These are phyloP conservation scores for Pygocentrus nattereri DNA, from an alignment of 2,797 vertebrate species.

Conservation along the genomic window DNA sequence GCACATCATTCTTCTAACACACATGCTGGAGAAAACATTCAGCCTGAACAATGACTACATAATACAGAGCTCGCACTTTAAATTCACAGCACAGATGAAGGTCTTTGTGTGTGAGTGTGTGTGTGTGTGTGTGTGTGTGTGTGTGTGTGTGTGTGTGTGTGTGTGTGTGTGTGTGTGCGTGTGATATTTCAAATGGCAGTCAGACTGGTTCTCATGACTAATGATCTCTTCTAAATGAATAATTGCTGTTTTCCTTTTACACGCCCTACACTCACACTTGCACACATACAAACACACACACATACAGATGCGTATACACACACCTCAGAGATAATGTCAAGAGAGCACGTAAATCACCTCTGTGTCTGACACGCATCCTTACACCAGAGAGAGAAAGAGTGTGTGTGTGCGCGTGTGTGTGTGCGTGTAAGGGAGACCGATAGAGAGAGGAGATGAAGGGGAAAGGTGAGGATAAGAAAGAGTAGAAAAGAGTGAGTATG, in stretches of 20 bases:
- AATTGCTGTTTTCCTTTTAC: constrained; percentile 60
- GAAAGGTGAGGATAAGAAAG: constrained; percentile 12
- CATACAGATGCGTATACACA: constrained; percentile 34
- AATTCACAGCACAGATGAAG: constrained; percentile 54
- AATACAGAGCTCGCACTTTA: constrained; percentile 37
- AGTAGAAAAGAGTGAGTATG: not conserved
- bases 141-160: constrained; percentile 32
- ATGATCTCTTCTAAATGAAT: constrained; percentile 61
- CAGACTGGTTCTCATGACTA: constrained; percentile 57
- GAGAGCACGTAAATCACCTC: constrained; percentile 62
- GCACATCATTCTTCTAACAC: constrained; percentile 44
- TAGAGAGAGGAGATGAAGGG: not conserved
- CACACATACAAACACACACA: constrained; percentile 21
- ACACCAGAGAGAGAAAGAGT: constrained; percentile 31
- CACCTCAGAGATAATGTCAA: constrained; percentile 64
- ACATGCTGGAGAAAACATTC: constrained; percentile 26
- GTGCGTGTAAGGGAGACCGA: not conserved
- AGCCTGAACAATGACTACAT: constrained; percentile 49
- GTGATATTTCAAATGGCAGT: constrained; percentile 47
- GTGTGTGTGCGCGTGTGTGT: too few relatives aligned
- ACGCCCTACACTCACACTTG: constrained; percentile 34
- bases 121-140: constrained; percentile 35
- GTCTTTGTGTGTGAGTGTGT: constrained; percentile 29
- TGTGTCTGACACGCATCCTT: constrained; percentile 60
- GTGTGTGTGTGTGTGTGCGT: constrained; percentile 36